Conservation (phyloP, 2,888 invertebrate species). For the Leucozona laternaria region DNA sequence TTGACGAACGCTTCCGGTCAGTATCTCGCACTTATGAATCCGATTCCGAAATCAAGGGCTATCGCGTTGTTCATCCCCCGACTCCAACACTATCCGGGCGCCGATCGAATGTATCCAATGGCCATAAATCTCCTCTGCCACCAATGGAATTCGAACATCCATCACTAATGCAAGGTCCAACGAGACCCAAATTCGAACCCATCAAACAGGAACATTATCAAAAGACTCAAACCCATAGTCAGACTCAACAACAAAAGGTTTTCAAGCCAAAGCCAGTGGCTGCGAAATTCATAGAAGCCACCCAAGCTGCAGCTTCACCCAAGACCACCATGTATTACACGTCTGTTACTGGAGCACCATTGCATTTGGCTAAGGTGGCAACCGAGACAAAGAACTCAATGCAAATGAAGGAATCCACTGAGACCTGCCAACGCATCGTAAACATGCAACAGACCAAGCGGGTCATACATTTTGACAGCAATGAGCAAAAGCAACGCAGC, state of each 20-base stretch:
- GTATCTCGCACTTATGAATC: constrained; percentile 86
- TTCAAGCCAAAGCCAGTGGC: constrained; percentile 85
- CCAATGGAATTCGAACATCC: constrained; percentile 86
- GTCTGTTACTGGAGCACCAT: constrained; percentile 85
- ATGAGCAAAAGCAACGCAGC: constrained; percentile 79
- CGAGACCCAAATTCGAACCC: constrained; percentile 86
- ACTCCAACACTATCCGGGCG: constrained; percentile 84
- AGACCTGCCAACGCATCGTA: constrained; percentile 87
- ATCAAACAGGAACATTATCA: constrained; percentile 84
- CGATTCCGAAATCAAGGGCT: constrained; percentile 85
- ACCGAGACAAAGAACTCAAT: constrained; percentile 89
- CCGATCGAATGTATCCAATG: constrained; percentile 83
- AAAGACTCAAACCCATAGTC: constrained; percentile 80
- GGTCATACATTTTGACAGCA: constrained; percentile 88
- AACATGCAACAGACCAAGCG: constrained; percentile 89
- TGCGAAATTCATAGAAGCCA: constrained; percentile 83
- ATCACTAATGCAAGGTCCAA: constrained; percentile 83
- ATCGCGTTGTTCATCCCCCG: constrained; percentile 86
- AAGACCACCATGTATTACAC: constrained; percentile 85
- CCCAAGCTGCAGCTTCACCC: constrained; percentile 84
- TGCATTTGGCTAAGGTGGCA: constrained; percentile 86
- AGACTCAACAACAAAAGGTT: constrained; percentile 80
- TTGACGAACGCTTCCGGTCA: constrained; percentile 87
- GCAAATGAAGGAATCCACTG: constrained; percentile 89
- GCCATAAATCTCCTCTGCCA: constrained; percentile 85